Evolutionary conservation across 2,113 vertebrate species (phyloP).

Genomic region (Nothocercus julius): DNA sequence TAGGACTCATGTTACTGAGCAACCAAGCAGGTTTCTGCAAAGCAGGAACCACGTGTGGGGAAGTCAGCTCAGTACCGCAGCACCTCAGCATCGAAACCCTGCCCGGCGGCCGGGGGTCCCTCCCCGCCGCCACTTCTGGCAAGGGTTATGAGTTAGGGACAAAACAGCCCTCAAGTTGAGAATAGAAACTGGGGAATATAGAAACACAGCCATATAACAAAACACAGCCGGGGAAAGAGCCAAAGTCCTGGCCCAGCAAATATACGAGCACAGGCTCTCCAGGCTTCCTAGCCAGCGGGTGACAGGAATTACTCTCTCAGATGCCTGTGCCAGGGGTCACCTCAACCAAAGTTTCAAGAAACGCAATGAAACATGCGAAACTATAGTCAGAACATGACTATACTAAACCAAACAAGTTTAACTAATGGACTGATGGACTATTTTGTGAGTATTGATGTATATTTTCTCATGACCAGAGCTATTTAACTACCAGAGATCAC

Average conservation of each 20-base stretch:
- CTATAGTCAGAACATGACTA: not conserved
- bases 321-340: not conserved
- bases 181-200: not conserved
- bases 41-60: not conserved
- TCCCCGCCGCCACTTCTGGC: not conserved
- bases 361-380: not conserved
- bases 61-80: not conserved
- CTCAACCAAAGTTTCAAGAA: not conserved
- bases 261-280: accelerated
- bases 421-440: not conserved
- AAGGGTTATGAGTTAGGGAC: not conserved
- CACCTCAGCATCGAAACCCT: not conserved
- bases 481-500: not conserved
- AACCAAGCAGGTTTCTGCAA: not conserved
- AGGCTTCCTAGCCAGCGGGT: not conserved
- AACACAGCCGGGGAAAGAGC: not conserved
- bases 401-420: not conserved
- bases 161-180: not conserved
- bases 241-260: not conserved
- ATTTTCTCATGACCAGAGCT: not conserved
- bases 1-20: not conserved
- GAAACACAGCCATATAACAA: not conserved
- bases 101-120: no score
- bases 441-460: not conserved
- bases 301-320: not conserved